Base-by-base conservation (phyloP, 2,113 vertebrate genomes). In the Carlito syrichta region DNA sequence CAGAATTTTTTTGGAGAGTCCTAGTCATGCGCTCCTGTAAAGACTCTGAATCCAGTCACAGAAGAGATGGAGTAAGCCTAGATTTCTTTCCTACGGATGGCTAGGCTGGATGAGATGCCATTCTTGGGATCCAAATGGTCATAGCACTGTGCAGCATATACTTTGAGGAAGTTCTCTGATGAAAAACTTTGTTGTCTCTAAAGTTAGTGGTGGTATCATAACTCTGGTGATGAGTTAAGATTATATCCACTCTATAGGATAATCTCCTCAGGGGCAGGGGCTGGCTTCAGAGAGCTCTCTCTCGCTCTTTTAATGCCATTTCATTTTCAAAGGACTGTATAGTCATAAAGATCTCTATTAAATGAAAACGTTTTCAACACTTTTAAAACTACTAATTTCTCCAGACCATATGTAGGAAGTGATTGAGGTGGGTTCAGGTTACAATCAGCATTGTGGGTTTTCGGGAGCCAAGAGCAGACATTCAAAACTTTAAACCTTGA, bases 381-480 rank as follows among this genome's bases (percentile, higher is more conserved):
- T 19, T 95, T 95, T 63, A 35, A 77, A 88, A 88, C 86, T 68
- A 62, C 68, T 94, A 54, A 58, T 87, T 86, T 92, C 25, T 66
- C n/a, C 12, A 84, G 86, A 30, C 50, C 43, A 66, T 22, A 63
- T 52, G 68, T n/a, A 82, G 89, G 35, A 95, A 30, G 25, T 23
- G 32, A 81, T 0, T 3, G 48, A 76, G 58, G 71, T 19, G 62
- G 66, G 69, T 32, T 69, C 50, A 10, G 43, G 68, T 23, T 86
- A 22, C 43, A 50, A 38, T 91, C 86, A 66, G 17, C 6, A 10
- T 2, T 56, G 60, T 40, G 20, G 74, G 40, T 88, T 92, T 86
- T 90, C 76, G 52, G 91, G 66, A 88, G 94, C n/a, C 16, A 48
- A 68, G 40, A 56, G 40, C 22, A 6, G 60, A 22, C 54, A 52